A percentile compares a stretch with the other conserved stretches of the same genome.
phyloP scores from a whole-genome alignment of 2,888 invertebrate genomes.

The Hypselothyrea guttata region DNA sequence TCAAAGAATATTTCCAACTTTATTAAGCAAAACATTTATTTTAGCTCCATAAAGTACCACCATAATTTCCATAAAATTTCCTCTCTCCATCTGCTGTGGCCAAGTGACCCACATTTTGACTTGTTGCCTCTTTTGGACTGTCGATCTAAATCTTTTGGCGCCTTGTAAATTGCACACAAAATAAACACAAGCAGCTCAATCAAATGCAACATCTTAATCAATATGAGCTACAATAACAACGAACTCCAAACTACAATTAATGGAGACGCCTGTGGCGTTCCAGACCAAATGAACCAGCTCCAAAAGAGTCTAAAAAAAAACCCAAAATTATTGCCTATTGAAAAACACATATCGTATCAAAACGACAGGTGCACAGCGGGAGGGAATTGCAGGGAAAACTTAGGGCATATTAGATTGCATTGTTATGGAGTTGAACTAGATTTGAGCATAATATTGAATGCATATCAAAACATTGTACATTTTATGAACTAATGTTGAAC shows the following conservation, averaged over 20 bases:
- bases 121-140: conserved; percentile 26
- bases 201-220: conserved; percentile 59
- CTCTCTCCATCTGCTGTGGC: neutral
- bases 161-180: conserved; percentile 54
- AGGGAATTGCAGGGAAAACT: neutral
- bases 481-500: conserved; percentile 17
- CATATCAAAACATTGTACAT: conserved; percentile 29
- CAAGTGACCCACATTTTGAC: conserved; percentile 51
- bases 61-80: too few relatives aligned
- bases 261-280: conserved; percentile 38
- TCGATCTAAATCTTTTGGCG: conserved; percentile 65
- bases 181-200: conserved; percentile 54
- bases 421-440: conserved; percentile 5
- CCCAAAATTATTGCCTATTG: conserved; percentile 20
- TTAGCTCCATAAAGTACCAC: too few relatives aligned
- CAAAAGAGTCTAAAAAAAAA: conserved; percentile 14
- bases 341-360: conserved; percentile 45
- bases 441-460: conserved; percentile 25
- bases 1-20: too few relatives aligned
- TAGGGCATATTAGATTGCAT: neutral
- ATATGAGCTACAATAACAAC: conserved; percentile 32
- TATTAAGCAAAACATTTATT: too few relatives aligned
- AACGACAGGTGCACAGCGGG: conserved; percentile 52
- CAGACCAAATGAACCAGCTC: conserved; percentile 10
- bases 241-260: conserved; percentile 34